Evolutionary conservation across 2,888 invertebrate genomes (phyloP), one percentile per base, ranked within the genome.

Genomic region (Steromphala cineraria): DNA sequence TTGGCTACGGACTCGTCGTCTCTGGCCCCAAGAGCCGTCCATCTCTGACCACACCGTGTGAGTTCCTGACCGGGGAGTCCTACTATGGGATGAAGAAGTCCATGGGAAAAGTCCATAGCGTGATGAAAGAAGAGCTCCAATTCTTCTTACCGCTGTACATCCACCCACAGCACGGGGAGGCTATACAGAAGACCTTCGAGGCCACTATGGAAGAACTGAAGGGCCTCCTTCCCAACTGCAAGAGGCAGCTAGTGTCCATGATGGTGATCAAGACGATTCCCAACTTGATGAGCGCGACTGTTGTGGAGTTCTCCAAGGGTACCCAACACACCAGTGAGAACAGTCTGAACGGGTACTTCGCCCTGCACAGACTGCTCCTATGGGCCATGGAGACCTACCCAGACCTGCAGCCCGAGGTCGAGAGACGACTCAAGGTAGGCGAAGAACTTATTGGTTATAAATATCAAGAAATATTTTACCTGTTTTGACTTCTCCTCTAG

Each of bases 261-360:
- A 87, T 89, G 84, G 84, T 90, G 15, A 84, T 90, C 2, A 89
- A 90, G 75, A 87, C 88, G 0, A 88, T 91, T 2, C 91, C 91
- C 0, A 90, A 91, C 81, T 82, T 91, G 62, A 89, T 91, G 90
- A 89, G 89, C 67, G 89, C 90, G 21, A 90, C 90, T 0, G 90
- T 90, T 1, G 90, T 91, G 19, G 91, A 91, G 80, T 90, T 90
- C 80, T 90, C 89, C 40, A 90, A 91, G 76, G 91, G 91, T 28
- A 90, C 89, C 7, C 91, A 91, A 62, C 90, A 91, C 80, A 90
- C 90, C 13, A 91, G 90, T 81, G 90, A 90, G 79, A 91, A 90
- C 84, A 88, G 87, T 53, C 85, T 91, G 28, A 89, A 85, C 75
- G 91, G 91, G 1, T 91, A 90, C 83, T 91, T 90, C 67, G 88